Evolutionary conservation across 2,797 vertebrate genomes (phyloP).

Genomic region (Sebastes variabilis): DNA sequence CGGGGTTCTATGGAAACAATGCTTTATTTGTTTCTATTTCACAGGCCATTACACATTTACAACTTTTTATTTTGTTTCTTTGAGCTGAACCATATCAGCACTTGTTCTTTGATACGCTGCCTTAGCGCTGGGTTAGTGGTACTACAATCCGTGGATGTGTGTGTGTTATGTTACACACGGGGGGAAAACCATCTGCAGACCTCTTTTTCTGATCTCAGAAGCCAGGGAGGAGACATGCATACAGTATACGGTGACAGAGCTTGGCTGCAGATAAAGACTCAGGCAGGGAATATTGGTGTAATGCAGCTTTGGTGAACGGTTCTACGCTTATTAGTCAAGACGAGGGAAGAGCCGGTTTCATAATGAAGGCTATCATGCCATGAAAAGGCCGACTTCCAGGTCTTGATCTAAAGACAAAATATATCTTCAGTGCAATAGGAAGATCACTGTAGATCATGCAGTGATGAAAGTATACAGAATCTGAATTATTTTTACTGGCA

Average conservation of each 20-base stretch:
- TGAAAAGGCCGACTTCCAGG: slow-evolving; percentile 19
- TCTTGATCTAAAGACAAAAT: slow-evolving; percentile 31
- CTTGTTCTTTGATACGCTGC: slow-evolving; percentile 63
- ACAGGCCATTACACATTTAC: slow-evolving; percentile 64
- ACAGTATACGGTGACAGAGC: slow-evolving; percentile 55
- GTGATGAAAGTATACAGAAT: slow-evolving; percentile 3
- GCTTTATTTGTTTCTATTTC: slow-evolving; percentile 73
- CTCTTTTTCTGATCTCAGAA: slow-evolving; percentile 58
- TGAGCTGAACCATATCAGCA: slow-evolving; percentile 56
- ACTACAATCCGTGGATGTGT: slow-evolving; percentile 36
- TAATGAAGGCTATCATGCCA: slow-evolving; percentile 36
- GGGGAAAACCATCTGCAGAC: slow-evolving; percentile 62
- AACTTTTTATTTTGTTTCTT: slow-evolving; percentile 64
- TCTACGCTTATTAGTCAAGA: slow-evolving; percentile 52
- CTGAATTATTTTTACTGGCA: slow-evolving; percentile 1
- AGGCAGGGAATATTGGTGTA: slow-evolving; percentile 57
- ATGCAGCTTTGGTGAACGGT: slow-evolving; percentile 56
- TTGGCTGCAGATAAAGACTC: slow-evolving; percentile 57
- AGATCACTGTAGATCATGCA: background rate
- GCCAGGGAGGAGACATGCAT: slow-evolving; percentile 53
- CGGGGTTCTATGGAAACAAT: slow-evolving; percentile 65
- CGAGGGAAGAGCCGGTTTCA: slow-evolving; percentile 37
- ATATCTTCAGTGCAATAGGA: slow-evolving; percentile 21
- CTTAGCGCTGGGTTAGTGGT: slow-evolving; percentile 32
- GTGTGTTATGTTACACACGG: slow-evolving; percentile 48